Percentiles rank a stretch among this genome's conserved stretches.
Conservation (phyloP, 92 coral and sea anemone species). For the Umimayanthus kanabou region DNA sequence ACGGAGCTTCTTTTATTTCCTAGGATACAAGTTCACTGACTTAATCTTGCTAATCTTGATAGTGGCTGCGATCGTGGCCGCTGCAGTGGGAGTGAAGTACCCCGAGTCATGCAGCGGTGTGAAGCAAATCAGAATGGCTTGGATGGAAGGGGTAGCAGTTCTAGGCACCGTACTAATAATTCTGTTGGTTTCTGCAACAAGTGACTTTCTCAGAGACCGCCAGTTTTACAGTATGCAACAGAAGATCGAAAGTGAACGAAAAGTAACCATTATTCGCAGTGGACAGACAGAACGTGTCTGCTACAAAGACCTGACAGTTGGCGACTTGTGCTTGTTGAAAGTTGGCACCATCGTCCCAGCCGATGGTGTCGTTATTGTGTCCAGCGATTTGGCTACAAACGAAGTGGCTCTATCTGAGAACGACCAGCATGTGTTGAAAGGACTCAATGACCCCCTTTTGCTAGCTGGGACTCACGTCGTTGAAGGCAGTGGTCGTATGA, state of each 20-base stretch:
- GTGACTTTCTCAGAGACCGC: conserved; percentile 84
- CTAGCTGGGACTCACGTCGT: conserved; percentile 81
- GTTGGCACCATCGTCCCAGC: conserved; percentile 78
- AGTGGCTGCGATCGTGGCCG: conserved; percentile 62
- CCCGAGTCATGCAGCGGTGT: conserved; percentile 74
- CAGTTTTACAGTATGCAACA: conserved; percentile 78
- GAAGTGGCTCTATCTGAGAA: conserved; percentile 49
- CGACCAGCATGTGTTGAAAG: conserved; percentile 45
- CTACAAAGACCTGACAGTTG: conserved; percentile 67
- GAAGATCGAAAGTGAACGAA: conserved; percentile 76
- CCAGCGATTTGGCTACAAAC: conserved; percentile 69
- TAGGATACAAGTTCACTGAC: conserved; percentile 70
- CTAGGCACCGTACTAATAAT: conserved; percentile 78
- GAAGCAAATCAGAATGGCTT: conserved; percentile 70
- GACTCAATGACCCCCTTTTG: conserved; percentile 64
- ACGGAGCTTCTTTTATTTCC: conserved; percentile 55
- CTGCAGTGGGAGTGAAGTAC: conserved; percentile 65
- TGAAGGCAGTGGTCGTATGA: conserved; percentile 68
- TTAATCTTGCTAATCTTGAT: conserved; percentile 69
- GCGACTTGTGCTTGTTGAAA: conserved; percentile 72
- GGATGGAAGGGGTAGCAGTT: conserved; percentile 96
- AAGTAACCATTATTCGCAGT: conserved; percentile 74
- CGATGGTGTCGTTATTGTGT: conserved; percentile 75
- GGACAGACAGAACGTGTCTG: conserved; percentile 57
- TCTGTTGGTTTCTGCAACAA: conserved; percentile 79